phyloP scores from a whole-genome alignment of 1,140 invertebrate species.

The Prorops nasuta region DNA sequence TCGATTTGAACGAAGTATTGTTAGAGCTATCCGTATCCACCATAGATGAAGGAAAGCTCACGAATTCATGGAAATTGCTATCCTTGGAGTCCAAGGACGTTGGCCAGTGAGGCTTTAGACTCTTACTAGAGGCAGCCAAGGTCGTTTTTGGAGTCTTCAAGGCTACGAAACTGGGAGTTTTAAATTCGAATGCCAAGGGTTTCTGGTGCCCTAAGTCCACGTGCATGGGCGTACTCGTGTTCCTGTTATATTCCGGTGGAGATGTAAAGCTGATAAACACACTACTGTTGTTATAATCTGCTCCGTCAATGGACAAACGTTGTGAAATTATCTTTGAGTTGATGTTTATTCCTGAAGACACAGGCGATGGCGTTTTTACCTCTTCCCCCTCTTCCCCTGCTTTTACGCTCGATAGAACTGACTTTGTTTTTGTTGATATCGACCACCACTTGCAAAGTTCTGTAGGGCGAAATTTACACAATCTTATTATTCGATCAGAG shows the following conservation, averaged over 20 bases:
- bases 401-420: too few species aligned
- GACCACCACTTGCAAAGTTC: constrained; percentile 26
- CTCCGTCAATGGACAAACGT: constrained; percentile 2
- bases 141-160: constrained; percentile 28
- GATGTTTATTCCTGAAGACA: too few species aligned
- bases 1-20: not conserved
- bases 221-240: constrained; percentile 39
- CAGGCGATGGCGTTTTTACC: too few species aligned
- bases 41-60: constrained; percentile 9
- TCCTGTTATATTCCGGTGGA: constrained; percentile 26
- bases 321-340: not conserved
- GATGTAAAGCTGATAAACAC: constrained; percentile 22
- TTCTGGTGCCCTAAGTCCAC: constrained; percentile 3
- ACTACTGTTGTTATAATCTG: constrained; percentile 11
- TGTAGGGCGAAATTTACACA: too few species aligned
- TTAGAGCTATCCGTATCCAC: not conserved
- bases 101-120: not conserved
- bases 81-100: not conserved
- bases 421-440: too few species aligned
- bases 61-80: not conserved
- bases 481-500: too few species aligned
- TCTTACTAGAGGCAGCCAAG: constrained; percentile 1
- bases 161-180: constrained; percentile 16
- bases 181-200: constrained; percentile 12
- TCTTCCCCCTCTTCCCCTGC: constrained; percentile 5